These are phyloP conservation scores for Semaprochilodus insignis DNA, from an alignment of 2,797 vertebrate genomes.

Conservation along the genomic window DNA sequence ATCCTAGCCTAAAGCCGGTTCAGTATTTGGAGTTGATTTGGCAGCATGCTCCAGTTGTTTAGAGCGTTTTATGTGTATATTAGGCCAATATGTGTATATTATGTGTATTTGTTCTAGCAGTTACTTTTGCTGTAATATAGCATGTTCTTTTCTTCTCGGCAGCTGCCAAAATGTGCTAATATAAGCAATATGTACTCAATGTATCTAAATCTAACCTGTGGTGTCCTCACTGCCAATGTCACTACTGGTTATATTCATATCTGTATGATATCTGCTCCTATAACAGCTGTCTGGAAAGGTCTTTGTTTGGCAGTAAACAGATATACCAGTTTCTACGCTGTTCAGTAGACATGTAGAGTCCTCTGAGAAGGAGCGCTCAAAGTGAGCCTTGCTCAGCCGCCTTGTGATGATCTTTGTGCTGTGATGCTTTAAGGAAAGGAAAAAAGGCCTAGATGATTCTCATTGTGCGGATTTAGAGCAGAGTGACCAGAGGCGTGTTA, in stretches of 20 bases:
- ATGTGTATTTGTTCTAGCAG: neutral
- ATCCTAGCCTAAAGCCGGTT: conserved; percentile 29
- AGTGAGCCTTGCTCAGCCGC: neutral
- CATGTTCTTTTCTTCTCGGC: neutral
- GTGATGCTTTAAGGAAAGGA: conserved; percentile 16
- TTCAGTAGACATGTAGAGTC: neutral
- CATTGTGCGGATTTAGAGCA: conserved; percentile 51
- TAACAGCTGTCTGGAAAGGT: neutral
- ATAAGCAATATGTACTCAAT: neutral
- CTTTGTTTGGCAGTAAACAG: neutral
- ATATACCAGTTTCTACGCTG: neutral
- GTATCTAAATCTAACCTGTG: neutral
- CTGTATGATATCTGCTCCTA: neutral
- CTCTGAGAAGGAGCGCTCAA: neutral
- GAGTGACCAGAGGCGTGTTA: conserved; percentile 24
- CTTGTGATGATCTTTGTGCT: neutral
- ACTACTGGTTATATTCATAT: neutral
- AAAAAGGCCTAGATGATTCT: conserved; percentile 52
- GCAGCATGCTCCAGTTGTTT: neutral
- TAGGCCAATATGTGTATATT: neutral
- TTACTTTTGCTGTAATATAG: too few relatives aligned
- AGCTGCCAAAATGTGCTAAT: neutral
- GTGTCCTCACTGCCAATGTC: neutral
- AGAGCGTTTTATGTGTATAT: neutral
- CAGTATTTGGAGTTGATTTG: conserved; percentile 1